Evolutionary conservation across 2,888 invertebrate genomes (phyloP), one percentile per base, ranked within the genome.

Genomic region (Drosophila nr. medialis): DNA sequence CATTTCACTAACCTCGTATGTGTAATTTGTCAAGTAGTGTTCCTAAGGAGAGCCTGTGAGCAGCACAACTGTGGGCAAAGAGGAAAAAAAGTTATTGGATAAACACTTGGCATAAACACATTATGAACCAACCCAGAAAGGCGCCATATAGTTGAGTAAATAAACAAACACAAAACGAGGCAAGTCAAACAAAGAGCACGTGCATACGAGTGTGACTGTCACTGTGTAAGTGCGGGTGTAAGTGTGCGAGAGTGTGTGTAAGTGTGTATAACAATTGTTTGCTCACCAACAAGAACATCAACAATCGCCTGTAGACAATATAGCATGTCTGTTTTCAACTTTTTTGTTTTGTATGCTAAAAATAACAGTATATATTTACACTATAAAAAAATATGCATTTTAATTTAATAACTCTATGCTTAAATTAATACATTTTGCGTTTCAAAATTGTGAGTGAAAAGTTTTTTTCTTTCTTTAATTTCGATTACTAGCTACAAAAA

Each of bases 71-170:
- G 32, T 38, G 40, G 40, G 11, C 21, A n/a, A 45, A 40, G 48
- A 29, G 30, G 54, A 58, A 30, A 51, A 51, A 67, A 77, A 68
- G 72, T 72, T 85, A 86, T 90, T 72, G 60, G 29, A 73, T 69
- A 88, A 83, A 88, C 83, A 86, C 80, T 80, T 66, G 59, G 48
- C 72, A 82, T 82, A 83, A 83, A 88, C 81, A 86, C 83, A 88
- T 88, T 86, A 88, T 73, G 64, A 72, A 49, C n/a, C 60, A 71
- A 49, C 53, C 69, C 62, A 49, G 55, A 64, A 59, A 45, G 56
- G 63, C 54, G 64, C 45, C 59, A 54, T 36, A 66, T 64, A 77
- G 72, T 67, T 71, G 70, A 65, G 80, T 74, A 88, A 90, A 86
- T 83, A 90, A 90, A 88, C 75, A 83, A 85, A 85, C 83, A 79